Evolutionary conservation across 1,140 invertebrate genomes (phyloP), one percentile per base, ranked within the genome.

Genomic region (Drosophila gunungcola): DNA sequence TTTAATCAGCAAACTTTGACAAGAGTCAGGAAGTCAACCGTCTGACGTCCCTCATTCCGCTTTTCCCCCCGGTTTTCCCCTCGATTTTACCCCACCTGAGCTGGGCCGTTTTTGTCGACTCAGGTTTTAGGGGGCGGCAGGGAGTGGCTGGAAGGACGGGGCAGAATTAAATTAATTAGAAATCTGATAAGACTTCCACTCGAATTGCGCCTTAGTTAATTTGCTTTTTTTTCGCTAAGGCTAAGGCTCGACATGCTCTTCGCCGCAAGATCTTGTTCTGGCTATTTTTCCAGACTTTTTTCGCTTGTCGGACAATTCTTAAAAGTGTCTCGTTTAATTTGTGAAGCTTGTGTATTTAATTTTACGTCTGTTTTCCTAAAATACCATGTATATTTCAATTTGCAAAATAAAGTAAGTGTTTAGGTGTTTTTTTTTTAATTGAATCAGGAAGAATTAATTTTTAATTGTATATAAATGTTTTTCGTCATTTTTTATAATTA

Each of bases 1-100:
- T 89, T 89, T 89, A 89, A 89, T 89, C 84, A 89, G 85, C 85
- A 84, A 83, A 89, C 85, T 89, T 90, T 89, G 85, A 89, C 84
- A 90, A 89, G 84, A 89, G 84, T 80, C 84, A 88, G 83, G 83
- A 88, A 88, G 84, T 88, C 84, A 88, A 68, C 65, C 78, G 75
- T 70, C 52, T 65, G 61, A 41, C 34, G 39, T 32, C 65, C 67
- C 36, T 29, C 41, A 21, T 65, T 38, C 63, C 45, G 29, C 34
- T 27, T 29, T 39, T 12, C 36, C 64, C 27, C 13, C 3, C 7
- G 29, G 6, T 34, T 45, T 11, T 11, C 48, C 16, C 45, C 36
- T 4, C 21, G n/a, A 7, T 21, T 21, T 49, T 7, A 45, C 51
- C 10, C 16, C 54, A 25, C 46, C 49, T 54, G 55, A 9, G 36